Conservation (phyloP, 2,888 invertebrate species). For the Ophion costatus region DNA sequence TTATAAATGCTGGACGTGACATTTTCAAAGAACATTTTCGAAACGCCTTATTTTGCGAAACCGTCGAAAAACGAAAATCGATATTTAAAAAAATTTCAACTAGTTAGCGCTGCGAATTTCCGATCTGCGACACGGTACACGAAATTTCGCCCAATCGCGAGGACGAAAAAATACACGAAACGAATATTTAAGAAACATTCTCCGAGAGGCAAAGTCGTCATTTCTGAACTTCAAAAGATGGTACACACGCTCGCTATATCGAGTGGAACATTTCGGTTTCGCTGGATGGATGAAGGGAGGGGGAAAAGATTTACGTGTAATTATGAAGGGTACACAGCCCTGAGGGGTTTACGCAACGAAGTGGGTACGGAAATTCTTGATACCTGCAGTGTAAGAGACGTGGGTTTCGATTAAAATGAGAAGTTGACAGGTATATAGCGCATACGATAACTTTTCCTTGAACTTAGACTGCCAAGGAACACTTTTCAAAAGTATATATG, state of each 20-base stretch:
- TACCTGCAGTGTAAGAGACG: background rate
- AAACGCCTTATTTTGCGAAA: no score
- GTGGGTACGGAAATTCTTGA: slow-evolving; percentile 22
- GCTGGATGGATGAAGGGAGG: background rate
- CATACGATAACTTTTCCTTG: background rate
- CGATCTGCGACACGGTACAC: no score
- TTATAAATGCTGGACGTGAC: no score
- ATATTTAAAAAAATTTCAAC: no score
- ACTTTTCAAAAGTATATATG: slow-evolving; percentile 1
- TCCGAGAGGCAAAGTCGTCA: background rate
- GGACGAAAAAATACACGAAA: no score
- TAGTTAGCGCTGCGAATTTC: no score
- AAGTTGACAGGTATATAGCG: background rate
- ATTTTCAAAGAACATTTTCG: no score
- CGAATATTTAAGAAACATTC: no score
- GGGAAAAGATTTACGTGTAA: slow-evolving; percentile 48
- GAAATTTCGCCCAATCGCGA: no score
- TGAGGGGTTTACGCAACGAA: slow-evolving; percentile 32
- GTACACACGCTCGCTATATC: slow-evolving; percentile 4
- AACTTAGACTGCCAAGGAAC: background rate
- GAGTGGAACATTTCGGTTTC: slow-evolving; percentile 30
- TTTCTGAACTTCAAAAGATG: slow-evolving; percentile 13
- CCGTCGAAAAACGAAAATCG: no score
- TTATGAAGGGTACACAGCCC: slow-evolving; percentile 59
- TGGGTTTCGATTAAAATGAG: slow-evolving; percentile 24